Conservation (phyloP, 1,140 invertebrate species). For the Saxidomus purpurata region DNA sequence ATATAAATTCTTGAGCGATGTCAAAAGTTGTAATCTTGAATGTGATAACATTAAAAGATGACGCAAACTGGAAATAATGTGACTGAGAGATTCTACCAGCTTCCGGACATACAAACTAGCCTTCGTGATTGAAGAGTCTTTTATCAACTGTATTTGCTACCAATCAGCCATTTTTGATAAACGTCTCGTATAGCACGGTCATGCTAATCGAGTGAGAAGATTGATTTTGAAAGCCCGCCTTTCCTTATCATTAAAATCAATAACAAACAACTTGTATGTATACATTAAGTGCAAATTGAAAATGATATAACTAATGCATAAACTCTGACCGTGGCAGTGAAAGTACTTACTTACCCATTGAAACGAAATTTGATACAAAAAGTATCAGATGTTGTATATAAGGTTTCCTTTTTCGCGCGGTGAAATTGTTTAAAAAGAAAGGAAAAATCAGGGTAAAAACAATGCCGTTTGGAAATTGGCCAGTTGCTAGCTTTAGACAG, state of each 20-base stretch:
- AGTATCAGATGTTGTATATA: not conserved
- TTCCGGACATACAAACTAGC: too few relatives aligned
- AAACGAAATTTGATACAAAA: not conserved
- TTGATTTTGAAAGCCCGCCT: not conserved
- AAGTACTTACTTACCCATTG: not conserved
- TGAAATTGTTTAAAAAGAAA: slow-evolving; percentile 1
- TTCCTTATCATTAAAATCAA: slow-evolving; percentile 16
- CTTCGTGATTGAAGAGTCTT: too few relatives aligned
- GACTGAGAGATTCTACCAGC: too few relatives aligned
- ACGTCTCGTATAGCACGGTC: not conserved
- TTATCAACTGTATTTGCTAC: not conserved
- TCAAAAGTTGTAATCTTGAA: too few relatives aligned
- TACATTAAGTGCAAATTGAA: slow-evolving; percentile 29
- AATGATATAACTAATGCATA: not conserved
- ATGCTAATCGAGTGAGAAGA: not conserved
- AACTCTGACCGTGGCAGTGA: not conserved
- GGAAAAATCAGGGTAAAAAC: slow-evolving; percentile 20
- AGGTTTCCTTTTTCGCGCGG: not conserved
- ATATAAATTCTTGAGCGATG: too few relatives aligned
- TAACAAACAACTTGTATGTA: not conserved
- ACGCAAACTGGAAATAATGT: too few relatives aligned
- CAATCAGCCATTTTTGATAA: not conserved
- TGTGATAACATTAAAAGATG: too few relatives aligned
- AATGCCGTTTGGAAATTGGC: slow-evolving; percentile 41
- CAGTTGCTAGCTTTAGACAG: slow-evolving; percentile 55